Evolutionary conservation across 2,888 invertebrate genomes (phyloP).

Genomic region (Platycnemis pennipes): DNA sequence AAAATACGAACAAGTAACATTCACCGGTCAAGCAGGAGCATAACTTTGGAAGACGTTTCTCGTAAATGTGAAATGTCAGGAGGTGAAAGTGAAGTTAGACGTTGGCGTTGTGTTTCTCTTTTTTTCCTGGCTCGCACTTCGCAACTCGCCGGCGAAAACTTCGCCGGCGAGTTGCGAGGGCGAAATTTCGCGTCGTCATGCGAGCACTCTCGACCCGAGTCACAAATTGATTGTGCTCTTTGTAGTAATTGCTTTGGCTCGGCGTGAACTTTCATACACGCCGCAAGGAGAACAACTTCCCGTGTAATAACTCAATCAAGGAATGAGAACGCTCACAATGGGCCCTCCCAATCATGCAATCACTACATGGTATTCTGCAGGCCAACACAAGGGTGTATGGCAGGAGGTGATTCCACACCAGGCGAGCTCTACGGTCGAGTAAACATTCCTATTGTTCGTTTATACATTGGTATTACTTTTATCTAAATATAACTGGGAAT

Average conservation of each 20-base stretch:
- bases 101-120: background rate
- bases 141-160: too few species aligned
- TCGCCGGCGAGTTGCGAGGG: background rate
- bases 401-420: too few species aligned
- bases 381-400: too few species aligned
- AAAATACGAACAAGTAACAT: background rate
- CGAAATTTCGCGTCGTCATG: background rate
- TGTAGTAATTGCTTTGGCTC: background rate
- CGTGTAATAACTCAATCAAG: background rate
- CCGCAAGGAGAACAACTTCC: background rate
- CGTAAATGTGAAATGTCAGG: background rate
- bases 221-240: background rate
- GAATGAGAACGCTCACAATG: too few species aligned
- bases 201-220: background rate
- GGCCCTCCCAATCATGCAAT: too few species aligned
- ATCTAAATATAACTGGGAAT: too few species aligned
- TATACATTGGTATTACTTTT: too few species aligned
- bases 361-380: too few species aligned
- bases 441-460: too few species aligned
- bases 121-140: too few species aligned
- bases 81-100: background rate
- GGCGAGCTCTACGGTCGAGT: too few species aligned
- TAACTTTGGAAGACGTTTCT: background rate
- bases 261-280: background rate
- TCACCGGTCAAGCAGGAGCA: background rate